Evolutionary conservation across 2,113 vertebrate genomes (phyloP).

Genomic region (Xiphophorus maculatus): DNA sequence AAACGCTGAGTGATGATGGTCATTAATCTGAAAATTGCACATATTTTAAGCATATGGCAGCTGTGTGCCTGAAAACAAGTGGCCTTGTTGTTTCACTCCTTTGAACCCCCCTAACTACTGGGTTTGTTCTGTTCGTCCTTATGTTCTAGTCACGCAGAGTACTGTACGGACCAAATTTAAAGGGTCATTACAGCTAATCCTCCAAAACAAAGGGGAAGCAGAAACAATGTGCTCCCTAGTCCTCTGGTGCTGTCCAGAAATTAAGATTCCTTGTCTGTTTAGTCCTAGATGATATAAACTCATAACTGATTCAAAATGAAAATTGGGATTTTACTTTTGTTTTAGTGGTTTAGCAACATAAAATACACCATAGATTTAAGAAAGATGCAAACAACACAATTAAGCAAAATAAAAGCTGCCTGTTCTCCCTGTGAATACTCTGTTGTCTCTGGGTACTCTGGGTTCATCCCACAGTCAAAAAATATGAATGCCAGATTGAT

Average conservation of each 20-base stretch:
- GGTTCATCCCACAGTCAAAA: too few species aligned
- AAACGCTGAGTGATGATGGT: slow-evolving; percentile 69
- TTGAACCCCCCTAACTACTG: slow-evolving; percentile 70
- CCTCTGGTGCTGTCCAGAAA: slow-evolving; percentile 42
- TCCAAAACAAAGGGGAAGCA: slow-evolving; percentile 73
- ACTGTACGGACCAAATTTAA: slow-evolving; percentile 77
- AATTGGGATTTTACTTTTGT: neutral
- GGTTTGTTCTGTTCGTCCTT: slow-evolving; percentile 59
- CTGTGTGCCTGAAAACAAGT: slow-evolving; percentile 70
- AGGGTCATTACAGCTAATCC: slow-evolving; percentile 80
- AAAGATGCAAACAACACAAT: slow-evolving; percentile 16
- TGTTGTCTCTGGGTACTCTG: too few species aligned
- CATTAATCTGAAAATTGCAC: slow-evolving; percentile 84
- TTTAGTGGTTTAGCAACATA: slow-evolving; percentile 4
- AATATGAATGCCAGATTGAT: too few species aligned
- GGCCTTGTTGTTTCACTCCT: slow-evolving; percentile 78
- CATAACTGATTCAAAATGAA: slow-evolving; percentile 37
- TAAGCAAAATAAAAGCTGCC: slow-evolving; percentile 26
- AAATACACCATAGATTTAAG: slow-evolving; percentile 12
- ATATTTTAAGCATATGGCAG: slow-evolving; percentile 75
- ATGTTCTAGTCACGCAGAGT: slow-evolving; percentile 72
- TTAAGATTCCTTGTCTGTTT: slow-evolving; percentile 59
- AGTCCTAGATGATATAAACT: slow-evolving; percentile 37
- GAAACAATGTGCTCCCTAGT: slow-evolving; percentile 66
- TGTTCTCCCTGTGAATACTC: neutral